Evolutionary conservation across 2,888 invertebrate genomes (phyloP).

Genomic region (Lysandra bellargus): DNA sequence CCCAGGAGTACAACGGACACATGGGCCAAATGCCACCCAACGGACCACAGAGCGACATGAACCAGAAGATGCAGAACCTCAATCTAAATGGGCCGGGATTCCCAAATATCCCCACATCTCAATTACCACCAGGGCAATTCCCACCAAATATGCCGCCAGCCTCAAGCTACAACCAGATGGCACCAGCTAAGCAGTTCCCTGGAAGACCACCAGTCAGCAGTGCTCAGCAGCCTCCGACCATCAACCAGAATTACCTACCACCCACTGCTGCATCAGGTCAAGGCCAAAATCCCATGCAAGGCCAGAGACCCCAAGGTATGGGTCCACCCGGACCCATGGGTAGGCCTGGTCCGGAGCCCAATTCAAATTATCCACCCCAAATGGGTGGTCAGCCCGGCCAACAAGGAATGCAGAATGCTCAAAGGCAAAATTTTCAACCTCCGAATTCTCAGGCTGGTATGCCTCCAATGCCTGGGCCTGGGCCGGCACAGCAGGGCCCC

Average conservation of each 20-base stretch:
- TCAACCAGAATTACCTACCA: constrained; percentile 49
- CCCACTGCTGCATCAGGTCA: constrained; percentile 51
- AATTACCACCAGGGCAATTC: constrained; percentile 57
- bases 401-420: constrained; percentile 40
- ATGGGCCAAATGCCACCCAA: constrained; percentile 59
- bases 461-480: constrained; percentile 14
- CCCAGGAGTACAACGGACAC: constrained; percentile 69
- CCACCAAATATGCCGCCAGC: constrained; percentile 56
- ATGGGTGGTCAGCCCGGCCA: constrained; percentile 47
- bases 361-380: constrained; percentile 41
- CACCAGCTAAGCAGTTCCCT: constrained; percentile 53
- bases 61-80: constrained; percentile 74
- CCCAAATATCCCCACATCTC: constrained; percentile 59
- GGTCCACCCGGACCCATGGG: constrained; percentile 44
- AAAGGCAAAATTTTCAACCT: constrained; percentile 22
- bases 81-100: constrained; percentile 65
- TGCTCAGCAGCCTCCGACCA: constrained; percentile 46
- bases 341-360: constrained; percentile 39
- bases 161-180: constrained; percentile 54
- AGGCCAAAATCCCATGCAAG: constrained; percentile 39
- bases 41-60: constrained; percentile 58
- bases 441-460: constrained; percentile 38
- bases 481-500: neutral
- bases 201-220: constrained; percentile 52
- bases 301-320: constrained; percentile 41